Percentiles rank a stretch among this genome's conserved stretches.
These are phyloP conservation scores for Gracilinanus agilis DNA, from an alignment of 2,113 vertebrate species.

Conservation along the genomic window DNA sequence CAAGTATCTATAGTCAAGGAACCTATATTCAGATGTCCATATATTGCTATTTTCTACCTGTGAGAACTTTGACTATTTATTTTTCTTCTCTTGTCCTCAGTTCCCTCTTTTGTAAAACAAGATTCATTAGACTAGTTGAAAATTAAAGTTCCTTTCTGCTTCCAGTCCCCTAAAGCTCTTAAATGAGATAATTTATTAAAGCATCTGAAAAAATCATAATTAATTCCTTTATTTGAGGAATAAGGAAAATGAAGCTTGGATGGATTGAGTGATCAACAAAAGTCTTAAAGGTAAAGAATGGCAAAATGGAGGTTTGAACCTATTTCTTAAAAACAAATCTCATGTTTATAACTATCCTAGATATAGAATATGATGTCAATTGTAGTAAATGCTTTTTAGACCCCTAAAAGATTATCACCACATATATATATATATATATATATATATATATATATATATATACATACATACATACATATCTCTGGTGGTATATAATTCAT, in stretches of 20 bases:
- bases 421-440: background rate
- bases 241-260: background rate
- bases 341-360: background rate
- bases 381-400: background rate
- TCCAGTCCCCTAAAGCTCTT: background rate
- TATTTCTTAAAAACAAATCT: background rate
- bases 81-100: background rate
- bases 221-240: background rate
- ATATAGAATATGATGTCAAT: background rate
- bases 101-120: background rate
- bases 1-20: background rate
- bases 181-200: background rate
- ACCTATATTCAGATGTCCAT: background rate
- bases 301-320: background rate
- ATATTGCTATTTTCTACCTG: background rate
- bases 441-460: background rate
- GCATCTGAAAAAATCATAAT: background rate
- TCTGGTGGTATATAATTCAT: background rate
- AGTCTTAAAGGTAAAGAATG: background rate
- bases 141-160: background rate
- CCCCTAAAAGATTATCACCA: too few relatives aligned
- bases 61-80: background rate
- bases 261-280: background rate
- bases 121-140: background rate
- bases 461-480: too few relatives aligned